Evolutionary conservation across 2,888 invertebrate genomes (phyloP).

Genomic region (Acronicta alni): DNA sequence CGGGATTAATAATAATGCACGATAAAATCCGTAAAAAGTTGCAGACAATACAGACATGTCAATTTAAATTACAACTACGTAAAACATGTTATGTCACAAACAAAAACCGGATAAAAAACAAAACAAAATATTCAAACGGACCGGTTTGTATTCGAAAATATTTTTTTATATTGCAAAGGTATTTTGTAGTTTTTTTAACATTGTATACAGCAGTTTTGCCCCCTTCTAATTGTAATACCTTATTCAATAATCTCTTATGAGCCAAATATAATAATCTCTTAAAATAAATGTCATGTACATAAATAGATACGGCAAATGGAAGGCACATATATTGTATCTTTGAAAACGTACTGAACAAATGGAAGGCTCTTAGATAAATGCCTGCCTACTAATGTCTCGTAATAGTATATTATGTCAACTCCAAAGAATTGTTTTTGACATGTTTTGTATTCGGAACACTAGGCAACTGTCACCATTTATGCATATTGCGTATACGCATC

Average conservation of each 20-base stretch:
- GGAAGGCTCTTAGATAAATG: conserved; percentile 22
- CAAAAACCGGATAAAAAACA: neutral
- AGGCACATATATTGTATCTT: too few species aligned
- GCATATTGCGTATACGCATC: conserved; percentile 35
- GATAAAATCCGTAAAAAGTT: too few species aligned
- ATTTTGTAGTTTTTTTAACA: too few species aligned
- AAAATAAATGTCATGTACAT: too few species aligned
- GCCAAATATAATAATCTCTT: too few species aligned
- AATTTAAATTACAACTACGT: neutral
- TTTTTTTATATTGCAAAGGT: too few species aligned
- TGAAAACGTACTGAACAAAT: neutral
- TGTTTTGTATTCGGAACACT: conserved; percentile 47
- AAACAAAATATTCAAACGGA: neutral
- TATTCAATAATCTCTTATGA: too few species aligned
- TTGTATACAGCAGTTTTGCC: too few species aligned
- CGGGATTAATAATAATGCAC: too few species aligned
- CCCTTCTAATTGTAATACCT: too few species aligned
- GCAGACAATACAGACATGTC: neutral
- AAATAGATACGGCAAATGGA: too few species aligned
- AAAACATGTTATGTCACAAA: neutral
- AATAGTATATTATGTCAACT: conserved; percentile 22
- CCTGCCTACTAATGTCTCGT: conserved; percentile 20
- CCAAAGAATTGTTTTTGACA: conserved; percentile 46
- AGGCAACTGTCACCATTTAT: conserved; percentile 48
- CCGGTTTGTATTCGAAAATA: too few species aligned